These are phyloP conservation scores for Cantharis nigra DNA, from an alignment of 2,888 invertebrate genomes.

Conservation along the genomic window DNA sequence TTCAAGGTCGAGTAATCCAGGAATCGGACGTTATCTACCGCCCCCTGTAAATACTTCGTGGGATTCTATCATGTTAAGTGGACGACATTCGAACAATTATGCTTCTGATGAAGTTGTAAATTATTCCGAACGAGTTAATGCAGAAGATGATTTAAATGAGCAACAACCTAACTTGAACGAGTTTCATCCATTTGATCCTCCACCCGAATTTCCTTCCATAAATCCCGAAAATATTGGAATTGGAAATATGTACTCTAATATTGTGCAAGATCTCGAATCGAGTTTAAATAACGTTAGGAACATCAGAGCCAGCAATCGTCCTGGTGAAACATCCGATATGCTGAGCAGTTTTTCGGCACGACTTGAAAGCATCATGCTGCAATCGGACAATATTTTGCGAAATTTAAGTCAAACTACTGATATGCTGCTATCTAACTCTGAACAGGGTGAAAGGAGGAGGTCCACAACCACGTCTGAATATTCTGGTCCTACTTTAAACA, in stretches of 20 bases:
- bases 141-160: slow-evolving; percentile 43
- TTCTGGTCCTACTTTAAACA: background rate
- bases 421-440: slow-evolving; percentile 37
- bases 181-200: slow-evolving; percentile 45
- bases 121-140: slow-evolving; percentile 49
- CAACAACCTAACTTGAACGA: slow-evolving; percentile 15
- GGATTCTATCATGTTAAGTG: background rate
- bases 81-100: slow-evolving; percentile 29
- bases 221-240: slow-evolving; percentile 48
- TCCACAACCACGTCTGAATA: background rate
- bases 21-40: background rate
- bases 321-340: slow-evolving; percentile 50
- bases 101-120: slow-evolving; percentile 51
- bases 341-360: slow-evolving; percentile 51
- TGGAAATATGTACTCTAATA: slow-evolving; percentile 51
- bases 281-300: slow-evolving; percentile 49
- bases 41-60: background rate
- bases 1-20: background rate
- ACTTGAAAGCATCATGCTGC: slow-evolving; percentile 52
- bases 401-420: slow-evolving; percentile 51
- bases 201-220: slow-evolving; percentile 40
- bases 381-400: slow-evolving; percentile 51
- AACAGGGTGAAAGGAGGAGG: slow-evolving; percentile 3
- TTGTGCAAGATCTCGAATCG: slow-evolving; percentile 51
- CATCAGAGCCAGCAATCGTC: slow-evolving; percentile 44